A percentile compares a stretch with the other conserved stretches of the same genome.
Evolutionary conservation across 2,113 vertebrate genomes (phyloP).

Genomic region (Stomatorhinus ivindoensis): DNA sequence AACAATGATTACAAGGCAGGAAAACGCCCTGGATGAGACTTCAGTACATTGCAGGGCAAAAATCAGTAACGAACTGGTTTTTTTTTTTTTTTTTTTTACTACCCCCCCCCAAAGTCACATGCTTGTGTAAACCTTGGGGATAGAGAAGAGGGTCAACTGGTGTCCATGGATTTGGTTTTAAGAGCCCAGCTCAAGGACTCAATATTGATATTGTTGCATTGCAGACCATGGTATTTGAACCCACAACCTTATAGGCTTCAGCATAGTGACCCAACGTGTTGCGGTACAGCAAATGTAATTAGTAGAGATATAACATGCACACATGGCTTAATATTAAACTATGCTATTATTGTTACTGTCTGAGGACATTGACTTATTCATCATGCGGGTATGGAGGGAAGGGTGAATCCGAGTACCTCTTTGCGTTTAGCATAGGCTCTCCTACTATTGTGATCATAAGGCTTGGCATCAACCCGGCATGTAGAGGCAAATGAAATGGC

Average conservation of each 20-base stretch:
- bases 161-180: neutral
- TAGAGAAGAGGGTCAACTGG: neutral
- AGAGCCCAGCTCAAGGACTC: neutral
- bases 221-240: neutral
- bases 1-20: neutral
- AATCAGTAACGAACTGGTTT: neutral
- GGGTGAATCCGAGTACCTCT: constrained; percentile 42
- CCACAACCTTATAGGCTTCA: neutral
- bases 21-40: neutral
- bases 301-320: neutral
- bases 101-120: neutral
- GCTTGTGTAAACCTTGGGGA: neutral
- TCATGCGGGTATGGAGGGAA: neutral
- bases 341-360: neutral
- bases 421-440: constrained; percentile 51
- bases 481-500: constrained; percentile 57
- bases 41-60: neutral
- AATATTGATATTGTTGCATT: neutral
- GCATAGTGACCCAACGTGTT: neutral
- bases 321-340: neutral
- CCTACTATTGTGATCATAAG: constrained; percentile 63
- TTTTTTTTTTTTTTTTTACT: neutral
- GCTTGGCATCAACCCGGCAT: constrained; percentile 59
- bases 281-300: neutral
- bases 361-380: neutral